phyloP scores from a whole-genome alignment of 2,888 invertebrate species.

The Pachliopta kotzebuea region DNA sequence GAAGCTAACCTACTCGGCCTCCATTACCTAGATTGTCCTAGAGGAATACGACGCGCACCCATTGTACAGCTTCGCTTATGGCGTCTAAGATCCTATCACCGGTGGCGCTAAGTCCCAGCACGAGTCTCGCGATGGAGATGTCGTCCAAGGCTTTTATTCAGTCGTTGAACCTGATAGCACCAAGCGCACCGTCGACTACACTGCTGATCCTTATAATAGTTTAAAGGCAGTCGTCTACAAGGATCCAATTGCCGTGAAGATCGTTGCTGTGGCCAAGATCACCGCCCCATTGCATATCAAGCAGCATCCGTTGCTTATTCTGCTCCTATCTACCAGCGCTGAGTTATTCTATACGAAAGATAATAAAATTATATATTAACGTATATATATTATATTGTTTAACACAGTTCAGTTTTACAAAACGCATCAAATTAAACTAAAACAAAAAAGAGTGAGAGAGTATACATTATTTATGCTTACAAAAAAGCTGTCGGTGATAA shows the following conservation, averaged over 20 bases:
- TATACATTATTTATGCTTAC: too few species aligned
- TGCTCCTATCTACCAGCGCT: conserved; percentile 83
- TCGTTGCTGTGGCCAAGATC: conserved; percentile 38
- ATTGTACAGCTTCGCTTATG: conserved; percentile 79
- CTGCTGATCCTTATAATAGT: conserved; percentile 69
- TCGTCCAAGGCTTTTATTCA: conserved; percentile 78
- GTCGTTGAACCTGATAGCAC: conserved; percentile 79
- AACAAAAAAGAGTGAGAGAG: too few species aligned
- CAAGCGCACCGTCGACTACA: conserved; percentile 78
- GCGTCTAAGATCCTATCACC: conserved; percentile 78
- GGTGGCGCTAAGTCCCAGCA: conserved; percentile 71
- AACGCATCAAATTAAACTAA: too few species aligned
- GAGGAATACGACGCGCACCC: conserved; percentile 44
- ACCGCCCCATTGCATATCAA: conserved; percentile 39
- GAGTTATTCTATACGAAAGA: conserved; percentile 34
- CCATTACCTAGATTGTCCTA: conserved; percentile 43
- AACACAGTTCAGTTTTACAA: too few species aligned
- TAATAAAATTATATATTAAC: too few species aligned
- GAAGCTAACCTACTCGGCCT: conserved; percentile 53
- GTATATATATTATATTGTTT: too few species aligned
- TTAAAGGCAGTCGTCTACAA: conserved; percentile 80
- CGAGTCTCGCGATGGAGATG: conserved; percentile 69
- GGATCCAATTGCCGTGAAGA: conserved; percentile 50
- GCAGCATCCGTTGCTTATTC: conserved; percentile 40
- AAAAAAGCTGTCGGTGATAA: too few species aligned